These are phyloP conservation scores for Lepidurus arcticus DNA, from an alignment of 1,140 invertebrate genomes.

Conservation along the genomic window DNA sequence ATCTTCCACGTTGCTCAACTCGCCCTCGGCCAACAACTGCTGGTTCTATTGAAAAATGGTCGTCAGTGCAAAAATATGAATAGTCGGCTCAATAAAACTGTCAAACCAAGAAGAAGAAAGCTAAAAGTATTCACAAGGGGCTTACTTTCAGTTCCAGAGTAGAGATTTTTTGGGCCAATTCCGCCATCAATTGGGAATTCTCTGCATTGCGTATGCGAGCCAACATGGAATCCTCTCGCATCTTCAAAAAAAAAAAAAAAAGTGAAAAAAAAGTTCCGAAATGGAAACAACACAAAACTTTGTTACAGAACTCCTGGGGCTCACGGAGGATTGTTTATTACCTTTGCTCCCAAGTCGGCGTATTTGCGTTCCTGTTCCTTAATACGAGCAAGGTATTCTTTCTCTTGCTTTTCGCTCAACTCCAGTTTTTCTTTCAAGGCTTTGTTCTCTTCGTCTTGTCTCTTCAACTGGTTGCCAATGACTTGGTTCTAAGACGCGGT, in stretches of 20 bases:
- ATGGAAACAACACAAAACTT: neutral
- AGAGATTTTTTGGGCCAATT: constrained; percentile 89
- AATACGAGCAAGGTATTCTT: constrained; percentile 66
- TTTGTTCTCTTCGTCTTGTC: constrained; percentile 91
- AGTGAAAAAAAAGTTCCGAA: constrained; percentile 27
- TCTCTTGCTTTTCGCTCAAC: constrained; percentile 60
- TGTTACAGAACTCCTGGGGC: neutral
- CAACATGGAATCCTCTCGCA: constrained; percentile 92
- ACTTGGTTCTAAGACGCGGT: constrained; percentile 72
- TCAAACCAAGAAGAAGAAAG: constrained; percentile 22
- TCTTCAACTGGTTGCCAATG: constrained; percentile 82
- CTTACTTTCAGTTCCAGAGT: constrained; percentile 82
- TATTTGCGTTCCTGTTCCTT: constrained; percentile 83
- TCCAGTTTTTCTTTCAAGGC: constrained; percentile 71
- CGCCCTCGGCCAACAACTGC: constrained; percentile 81
- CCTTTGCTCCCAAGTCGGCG: constrained; percentile 76
- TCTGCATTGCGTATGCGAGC: constrained; percentile 89
- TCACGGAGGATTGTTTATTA: constrained; percentile 36
- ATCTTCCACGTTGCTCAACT: constrained; percentile 73
- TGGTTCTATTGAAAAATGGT: constrained; percentile 62
- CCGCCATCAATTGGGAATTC: constrained; percentile 86
- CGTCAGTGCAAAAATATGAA: neutral
- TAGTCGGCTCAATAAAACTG: neutral
- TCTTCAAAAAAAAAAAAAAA: constrained; percentile 47
- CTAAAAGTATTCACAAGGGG: neutral